Evolutionary conservation across 2,888 invertebrate genomes (phyloP), one percentile per base, ranked within the genome.

Genomic region (Lepidocyrtinus sp.): DNA sequence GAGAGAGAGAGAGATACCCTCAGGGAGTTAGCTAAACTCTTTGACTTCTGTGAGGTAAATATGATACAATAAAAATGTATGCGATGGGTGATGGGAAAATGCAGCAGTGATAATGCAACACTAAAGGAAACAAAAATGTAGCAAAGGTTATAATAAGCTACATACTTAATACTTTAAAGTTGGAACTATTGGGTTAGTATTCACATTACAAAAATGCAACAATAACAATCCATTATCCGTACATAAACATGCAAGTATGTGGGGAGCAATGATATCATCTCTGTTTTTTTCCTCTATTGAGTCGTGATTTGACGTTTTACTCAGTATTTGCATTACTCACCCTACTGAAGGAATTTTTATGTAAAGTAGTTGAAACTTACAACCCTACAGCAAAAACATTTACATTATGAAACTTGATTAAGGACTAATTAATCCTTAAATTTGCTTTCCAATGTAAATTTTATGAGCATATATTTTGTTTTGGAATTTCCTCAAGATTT

Each of bases 11-110:
- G 22, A 71, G 64, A 77, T 77, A 70, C 77, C 77, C 77, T 77
- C 65, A 71, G 77, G 77, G 77, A 71, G 77, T 62, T 59, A 69
- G 55, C 24, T 17, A 74, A 55, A 5, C 19, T 12, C 62, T 75
- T 1, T 74, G 27, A 12, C 36, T 36, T 12, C 5, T 36, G 36
- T 36, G 36, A 36, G 12, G 5, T 36, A 36, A 36, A 36, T 36
- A 12, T 36, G 36, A 36, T 36, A 12, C 36, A 36, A 12, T 7
- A 12, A 36, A 36, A 36, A 36, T 36, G n/a, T n/a, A n/a, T n/a
- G n/a, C n/a, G n/a, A n/a, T n/a, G n/a, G n/a, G 24, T 19, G 1
- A 24, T 64, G 12, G 64, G n/a, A 64, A 64, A 24, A 22, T 26
- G n/a, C 24, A 72, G 72, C 59, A 36, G 45, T 36, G 65, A 21